Evolutionary conservation across 2,888 invertebrate genomes (phyloP), one percentile per base, ranked within the genome.

Genomic region (Sinelater perroti): DNA sequence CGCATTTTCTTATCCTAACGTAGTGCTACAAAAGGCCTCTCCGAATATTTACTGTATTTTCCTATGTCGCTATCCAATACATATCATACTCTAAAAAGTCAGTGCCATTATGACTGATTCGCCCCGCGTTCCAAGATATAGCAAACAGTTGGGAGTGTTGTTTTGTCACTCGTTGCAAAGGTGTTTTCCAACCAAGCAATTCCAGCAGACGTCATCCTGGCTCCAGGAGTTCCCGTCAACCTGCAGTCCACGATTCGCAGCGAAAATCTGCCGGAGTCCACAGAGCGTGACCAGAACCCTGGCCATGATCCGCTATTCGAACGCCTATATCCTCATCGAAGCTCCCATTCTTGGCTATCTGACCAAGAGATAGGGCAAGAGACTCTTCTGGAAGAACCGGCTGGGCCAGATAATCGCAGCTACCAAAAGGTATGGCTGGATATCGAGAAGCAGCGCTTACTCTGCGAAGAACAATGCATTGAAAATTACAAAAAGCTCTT

Each of bases 31-130:
- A 59, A 55, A 56, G 35, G 64, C 63, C 62, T 62, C 55, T 47
- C 52, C 52, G 58, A 64, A 62, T 65, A 65, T 60, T 57, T 66
- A 67, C 66, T 56, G 42, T 21, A 30, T 40, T 45, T 71, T 69
- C 69, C 70, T 67, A 76, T 75, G 75, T 75, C 75, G 75, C 72
- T 73, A 67, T 66, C 63, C 65, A 67, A 71, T 68, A 73, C 73
- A 72, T 72, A 73, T 73, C 72, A 71, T 57, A 65, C 52, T 61
- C 64, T 62, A 65, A 67, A 65, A 63, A 56, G 67, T 68, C 64
- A 65, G 67, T 67, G 67, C 66, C 75, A 76, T 75, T 76, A 77
- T 76, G 77, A 72, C 72, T 74, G 73, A 75, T 72, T 71, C 68
- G 69, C 66, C 67, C 63, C 67, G 67, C 55, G 67, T 67, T 62